A percentile compares a stretch with the other conserved stretches of the same genome.
Conservation (phyloP, 2,888 invertebrate genomes). For the Orchesellides sinensis region DNA sequence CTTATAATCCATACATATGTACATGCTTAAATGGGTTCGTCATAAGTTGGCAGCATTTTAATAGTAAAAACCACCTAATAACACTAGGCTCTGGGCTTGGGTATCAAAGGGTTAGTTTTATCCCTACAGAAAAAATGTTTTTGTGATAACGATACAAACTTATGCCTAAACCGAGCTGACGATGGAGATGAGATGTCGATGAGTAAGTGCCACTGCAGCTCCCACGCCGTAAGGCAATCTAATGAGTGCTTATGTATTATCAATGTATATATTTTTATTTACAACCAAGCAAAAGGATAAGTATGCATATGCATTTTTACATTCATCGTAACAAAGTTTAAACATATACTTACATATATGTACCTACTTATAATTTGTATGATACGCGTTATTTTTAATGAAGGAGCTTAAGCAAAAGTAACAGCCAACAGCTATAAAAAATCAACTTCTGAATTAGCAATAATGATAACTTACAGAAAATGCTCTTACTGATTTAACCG, state of each 20-base stretch:
- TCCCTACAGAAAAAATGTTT: neutral
- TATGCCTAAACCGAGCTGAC: neutral
- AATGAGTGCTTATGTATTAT: conserved; percentile 37
- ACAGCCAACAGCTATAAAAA: conserved; percentile 44
- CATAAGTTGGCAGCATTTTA: conserved; percentile 8
- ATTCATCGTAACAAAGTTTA: neutral
- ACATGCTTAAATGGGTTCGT: neutral
- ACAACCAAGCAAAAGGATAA: neutral
- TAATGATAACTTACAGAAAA: conserved; percentile 59
- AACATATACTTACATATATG: neutral
- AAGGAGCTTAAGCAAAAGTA: conserved; percentile 29
- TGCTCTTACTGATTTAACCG: conserved; percentile 61
- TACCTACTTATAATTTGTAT: neutral
- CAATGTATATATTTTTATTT: too few relatives aligned
- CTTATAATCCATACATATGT: too few relatives aligned
- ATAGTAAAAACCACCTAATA: neutral
- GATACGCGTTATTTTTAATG: conserved; percentile 38
- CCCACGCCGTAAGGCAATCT: conserved; percentile 59
- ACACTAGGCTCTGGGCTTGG: too few relatives aligned
- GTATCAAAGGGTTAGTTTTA: neutral
- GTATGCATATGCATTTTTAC: neutral
- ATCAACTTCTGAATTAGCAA: conserved; percentile 53
- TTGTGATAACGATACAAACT: neutral
- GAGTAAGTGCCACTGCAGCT: conserved; percentile 62
- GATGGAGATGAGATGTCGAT: conserved; percentile 43